These are phyloP conservation scores for Callospermophilus lateralis DNA, from an alignment of 2,113 vertebrate genomes.

Conservation along the genomic window DNA sequence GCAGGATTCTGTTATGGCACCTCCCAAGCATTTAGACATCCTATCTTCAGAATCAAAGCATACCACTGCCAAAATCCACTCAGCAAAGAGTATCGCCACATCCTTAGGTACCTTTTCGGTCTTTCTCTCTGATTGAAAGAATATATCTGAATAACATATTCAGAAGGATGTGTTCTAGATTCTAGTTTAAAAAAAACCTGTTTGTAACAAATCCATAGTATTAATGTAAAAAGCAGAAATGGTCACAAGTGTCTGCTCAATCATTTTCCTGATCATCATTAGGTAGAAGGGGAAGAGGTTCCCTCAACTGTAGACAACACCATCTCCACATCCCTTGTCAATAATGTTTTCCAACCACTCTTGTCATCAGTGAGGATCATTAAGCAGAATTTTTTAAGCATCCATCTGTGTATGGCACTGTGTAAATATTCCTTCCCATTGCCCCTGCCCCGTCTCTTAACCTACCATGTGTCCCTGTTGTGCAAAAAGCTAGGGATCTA, in stretches of 20 bases:
- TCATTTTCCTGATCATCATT: background rate
- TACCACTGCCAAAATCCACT: background rate
- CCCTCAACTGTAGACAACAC: background rate
- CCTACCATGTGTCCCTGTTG: conserved; percentile 71
- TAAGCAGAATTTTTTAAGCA: conserved; percentile 70
- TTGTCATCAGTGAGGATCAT: conserved; percentile 52
- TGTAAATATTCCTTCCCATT: conserved; percentile 56
- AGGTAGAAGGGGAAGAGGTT: conserved; percentile 13
- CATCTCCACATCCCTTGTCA: background rate
- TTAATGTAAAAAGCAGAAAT: conserved; percentile 30
- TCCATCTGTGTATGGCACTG: conserved; percentile 61
- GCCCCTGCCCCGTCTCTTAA: conserved; percentile 10
- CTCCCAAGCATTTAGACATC: background rate
- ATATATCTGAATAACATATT: background rate
- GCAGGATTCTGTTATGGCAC: background rate
- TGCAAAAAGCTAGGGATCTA: conserved; percentile 43
- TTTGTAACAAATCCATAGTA: conserved; percentile 4
- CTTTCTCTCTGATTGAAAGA: background rate
- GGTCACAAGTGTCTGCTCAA: background rate
- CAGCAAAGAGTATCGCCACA: background rate
- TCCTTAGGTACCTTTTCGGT: background rate
- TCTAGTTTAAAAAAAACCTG: background rate
- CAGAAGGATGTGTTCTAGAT: background rate
- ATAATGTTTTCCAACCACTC: conserved; percentile 46
- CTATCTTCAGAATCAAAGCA: background rate